Conservation (phyloP, 92 coral and sea anemone genomes). For the Muricea muricata region DNA sequence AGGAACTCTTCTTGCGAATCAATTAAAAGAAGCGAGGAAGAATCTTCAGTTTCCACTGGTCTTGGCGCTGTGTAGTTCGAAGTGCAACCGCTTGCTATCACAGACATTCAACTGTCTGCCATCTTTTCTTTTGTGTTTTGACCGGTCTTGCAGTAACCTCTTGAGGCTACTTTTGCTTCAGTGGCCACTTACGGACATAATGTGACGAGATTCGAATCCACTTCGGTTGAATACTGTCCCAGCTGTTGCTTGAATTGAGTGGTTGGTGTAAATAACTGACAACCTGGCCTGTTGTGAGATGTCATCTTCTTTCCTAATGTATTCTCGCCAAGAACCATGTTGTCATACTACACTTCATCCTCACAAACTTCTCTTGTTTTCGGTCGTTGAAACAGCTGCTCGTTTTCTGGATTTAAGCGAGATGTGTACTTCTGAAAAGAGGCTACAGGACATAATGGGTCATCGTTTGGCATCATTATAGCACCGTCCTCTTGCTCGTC, state of each 20-base stretch:
- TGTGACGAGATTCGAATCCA: conserved; percentile 37
- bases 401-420: conserved; percentile 18
- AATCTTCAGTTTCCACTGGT: neutral
- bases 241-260: conserved; percentile 34
- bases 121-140: conserved; percentile 28
- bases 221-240: neutral
- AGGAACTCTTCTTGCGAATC: conserved; percentile 49
- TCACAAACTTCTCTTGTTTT: neutral
- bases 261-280: conserved; percentile 36
- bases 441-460: conserved; percentile 26
- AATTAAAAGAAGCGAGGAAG: conserved; percentile 18
- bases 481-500: conserved; percentile 26
- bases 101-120: conserved; percentile 8
- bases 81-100: neutral
- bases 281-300: conserved; percentile 25
- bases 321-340: conserved; percentile 19
- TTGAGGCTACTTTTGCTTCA: conserved; percentile 47
- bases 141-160: conserved; percentile 14
- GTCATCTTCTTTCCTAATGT: conserved; percentile 12
- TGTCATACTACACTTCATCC: conserved; percentile 15
- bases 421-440: neutral
- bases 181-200: conserved; percentile 46
- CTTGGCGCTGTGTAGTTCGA: neutral
- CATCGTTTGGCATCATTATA: conserved; percentile 11
- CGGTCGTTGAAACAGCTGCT: conserved; percentile 32